Percentiles rank a stretch among this genome's conserved stretches.
These are phyloP conservation scores for Caenorhabditis sulstoni DNA, from an alignment of 2,888 invertebrate genomes.

Conservation along the genomic window DNA sequence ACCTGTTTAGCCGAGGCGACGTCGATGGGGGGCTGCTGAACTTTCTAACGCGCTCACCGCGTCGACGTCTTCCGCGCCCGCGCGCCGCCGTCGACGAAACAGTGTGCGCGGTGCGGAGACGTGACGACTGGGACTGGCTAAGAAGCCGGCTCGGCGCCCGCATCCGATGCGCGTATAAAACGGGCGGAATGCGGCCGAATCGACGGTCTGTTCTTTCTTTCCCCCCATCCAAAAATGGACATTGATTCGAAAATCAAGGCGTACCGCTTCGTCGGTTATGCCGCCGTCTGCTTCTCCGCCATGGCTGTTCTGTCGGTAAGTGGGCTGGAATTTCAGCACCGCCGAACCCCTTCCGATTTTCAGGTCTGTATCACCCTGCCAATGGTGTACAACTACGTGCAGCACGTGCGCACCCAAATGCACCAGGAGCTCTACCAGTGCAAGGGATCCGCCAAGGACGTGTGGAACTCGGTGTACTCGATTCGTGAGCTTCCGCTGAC, in stretches of 20 bases:
- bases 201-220: constrained; percentile 31
- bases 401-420: constrained; percentile 73
- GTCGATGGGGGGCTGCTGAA: not conserved
- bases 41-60: not conserved
- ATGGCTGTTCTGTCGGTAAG: constrained; percentile 72
- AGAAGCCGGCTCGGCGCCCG: constrained; percentile 47
- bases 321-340: not conserved
- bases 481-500: constrained; percentile 69
- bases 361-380: constrained; percentile 72
- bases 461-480: constrained; percentile 71
- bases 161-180: constrained; percentile 15
- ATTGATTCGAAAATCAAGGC: constrained; percentile 75
- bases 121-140: constrained; percentile 47
- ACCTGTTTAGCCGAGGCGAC: too few species aligned
- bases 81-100: constrained; percentile 19
- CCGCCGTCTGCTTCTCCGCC: constrained; percentile 74
- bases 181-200: constrained; percentile 15
- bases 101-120: constrained; percentile 19
- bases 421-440: constrained; percentile 71
- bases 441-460: constrained; percentile 73
- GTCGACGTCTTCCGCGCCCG: constrained; percentile 13
- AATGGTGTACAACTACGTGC: constrained; percentile 76
- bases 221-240: constrained; percentile 63
- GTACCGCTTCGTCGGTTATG: constrained; percentile 75
- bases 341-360: not conserved